These are phyloP conservation scores for Rafetus swinhoei DNA, from an alignment of 2,113 vertebrate species.

Conservation along the genomic window DNA sequence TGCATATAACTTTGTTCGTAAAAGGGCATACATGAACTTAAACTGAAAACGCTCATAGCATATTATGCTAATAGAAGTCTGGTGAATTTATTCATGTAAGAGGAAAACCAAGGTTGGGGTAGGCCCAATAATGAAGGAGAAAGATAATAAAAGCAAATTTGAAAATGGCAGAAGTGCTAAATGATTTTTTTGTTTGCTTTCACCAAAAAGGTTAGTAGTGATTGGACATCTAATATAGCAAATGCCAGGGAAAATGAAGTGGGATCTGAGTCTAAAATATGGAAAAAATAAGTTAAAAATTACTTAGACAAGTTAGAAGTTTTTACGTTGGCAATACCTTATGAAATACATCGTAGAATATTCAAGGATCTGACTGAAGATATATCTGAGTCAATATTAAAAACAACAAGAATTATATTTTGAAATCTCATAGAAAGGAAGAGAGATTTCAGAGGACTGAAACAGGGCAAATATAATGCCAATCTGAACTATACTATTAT, in stretches of 20 bases:
- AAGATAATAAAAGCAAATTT: background rate
- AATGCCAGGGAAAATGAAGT: background rate
- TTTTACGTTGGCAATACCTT: background rate
- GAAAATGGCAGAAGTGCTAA: background rate
- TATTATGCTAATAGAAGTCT: background rate
- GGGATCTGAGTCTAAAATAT: background rate
- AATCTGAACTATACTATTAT: background rate
- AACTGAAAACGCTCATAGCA: background rate
- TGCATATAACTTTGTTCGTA: background rate
- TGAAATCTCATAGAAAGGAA: background rate
- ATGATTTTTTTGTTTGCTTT: background rate
- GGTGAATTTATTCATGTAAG: background rate
- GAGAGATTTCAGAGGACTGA: background rate
- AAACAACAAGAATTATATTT: background rate
- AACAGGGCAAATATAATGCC: background rate
- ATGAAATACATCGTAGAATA: background rate
- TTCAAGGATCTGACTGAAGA: background rate
- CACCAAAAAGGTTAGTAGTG: background rate
- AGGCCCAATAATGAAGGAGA: background rate
- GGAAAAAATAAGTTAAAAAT: background rate
- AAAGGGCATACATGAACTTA: fast-evolving
- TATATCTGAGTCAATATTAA: background rate
- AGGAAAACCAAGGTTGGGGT: background rate
- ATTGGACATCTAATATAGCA: background rate
- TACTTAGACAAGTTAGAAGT: background rate